Base-by-base conservation (phyloP, 2,113 vertebrate genomes). In the Osmerus eperlanus region DNA sequence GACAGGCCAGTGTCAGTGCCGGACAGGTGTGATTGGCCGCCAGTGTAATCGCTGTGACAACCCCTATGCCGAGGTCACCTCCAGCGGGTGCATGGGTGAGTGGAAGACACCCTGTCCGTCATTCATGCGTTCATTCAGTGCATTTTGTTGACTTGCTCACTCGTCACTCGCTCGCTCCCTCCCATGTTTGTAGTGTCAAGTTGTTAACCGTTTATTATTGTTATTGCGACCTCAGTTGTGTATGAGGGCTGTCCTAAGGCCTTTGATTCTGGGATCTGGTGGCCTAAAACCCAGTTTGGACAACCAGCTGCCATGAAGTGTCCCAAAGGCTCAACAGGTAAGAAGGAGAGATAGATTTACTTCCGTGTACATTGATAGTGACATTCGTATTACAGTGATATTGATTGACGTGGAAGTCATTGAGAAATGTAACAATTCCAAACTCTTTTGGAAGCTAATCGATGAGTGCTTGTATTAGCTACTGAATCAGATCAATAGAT, bases 21-120 rank as follows among this genome's bases (percentile, higher is more conserved):
- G 94, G 55, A 84, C 92, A 0, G 95, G 95, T 0, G 94, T 96
- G 67, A 91, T 95, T 0, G 95, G 95, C 19, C 93, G 93, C 2
- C 95, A 94, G 76, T 96, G 95, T 84, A 94, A 95, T 88, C 94
- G 91, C 81, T 96, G 95, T 0, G 94, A 96, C 85, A 96, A 93
- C 88, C 95, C 95, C 0, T 96, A 95, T 0, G 94, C 95, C 0
- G 94, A 96, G 70, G 95, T 96, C 66, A 94, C 94, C 2, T 2
- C 51, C 0, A 82, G 84, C 0, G 95, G 95, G 80, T 96, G 95
- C 0, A 91, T 95, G 92, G 95, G 95, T 95, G 87, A 6, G 86
- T 85, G 19, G 29, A 29, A 25, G 3, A 19, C 18, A 13, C 32
- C 18, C 64, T 12, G 21, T 29, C 25, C 60, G 2, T 62, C 21